Base-by-base conservation (phyloP, 2,113 vertebrate species). In the Laterallus jamaicensis region DNA sequence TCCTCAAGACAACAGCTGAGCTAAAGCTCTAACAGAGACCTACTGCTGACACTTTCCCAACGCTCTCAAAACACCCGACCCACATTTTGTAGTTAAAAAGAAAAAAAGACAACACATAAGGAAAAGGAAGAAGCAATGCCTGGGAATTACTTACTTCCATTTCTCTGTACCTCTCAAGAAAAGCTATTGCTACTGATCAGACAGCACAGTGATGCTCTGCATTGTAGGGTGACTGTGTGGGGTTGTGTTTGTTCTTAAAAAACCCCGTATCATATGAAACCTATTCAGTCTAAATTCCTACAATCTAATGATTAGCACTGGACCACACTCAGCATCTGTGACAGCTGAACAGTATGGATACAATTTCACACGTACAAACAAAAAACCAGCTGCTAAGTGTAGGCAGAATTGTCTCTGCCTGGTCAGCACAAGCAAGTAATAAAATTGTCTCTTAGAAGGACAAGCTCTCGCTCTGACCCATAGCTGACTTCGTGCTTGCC, bases 141-240 rank as follows among this genome's bases (percentile, higher is more conserved):
- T 60, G 14, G 7, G 13, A 70, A 76, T 15, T 18, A 64, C 32
- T 44, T 35, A 5, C 8, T 86, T 60, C 37, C 9, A 20, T 64
- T 52, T 75, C 28, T 70, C 12, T 37, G 19, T 29, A 2, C 24
- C 5, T 25, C 58, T 68, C 37, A 52, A 8, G 42, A 44, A 88
- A 63, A 5, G 54, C 8, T 22, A 75, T 4, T 29, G 63, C 25
- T 47, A 14, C 15, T 0, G 0, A 55, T 6, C 1, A 2, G 62
- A 62, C 5, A 10, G 4, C 66, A 39, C 32, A 35, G 37, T 4
- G 22, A 37, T 0, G 1, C 22, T 67, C 25, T 4, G 35, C 18
- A 29, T 29, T 11, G 64, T 2, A 63, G 19, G 1, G 0, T 5
- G 35, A 31, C 10, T 49, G 24, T 4, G 31, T 4, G 14, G 14